These are phyloP conservation scores for Penaeus vannamei DNA, from an alignment of 1,140 invertebrate genomes.

Conservation along the genomic window DNA sequence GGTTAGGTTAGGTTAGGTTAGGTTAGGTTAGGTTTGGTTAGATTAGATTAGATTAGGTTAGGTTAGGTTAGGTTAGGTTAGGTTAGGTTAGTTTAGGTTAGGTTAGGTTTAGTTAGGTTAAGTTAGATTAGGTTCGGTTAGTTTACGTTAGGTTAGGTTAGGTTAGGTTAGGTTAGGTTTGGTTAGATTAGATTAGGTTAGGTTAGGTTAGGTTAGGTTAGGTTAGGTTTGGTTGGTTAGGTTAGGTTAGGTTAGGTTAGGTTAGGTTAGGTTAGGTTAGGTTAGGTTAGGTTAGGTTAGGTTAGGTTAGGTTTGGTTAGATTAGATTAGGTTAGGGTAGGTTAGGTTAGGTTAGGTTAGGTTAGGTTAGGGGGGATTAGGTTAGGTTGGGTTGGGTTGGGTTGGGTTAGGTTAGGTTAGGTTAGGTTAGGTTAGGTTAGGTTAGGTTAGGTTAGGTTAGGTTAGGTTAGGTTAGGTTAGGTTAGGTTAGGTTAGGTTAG, in stretches of 20 bases:
- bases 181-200: slow-evolving; percentile 13
- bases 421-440: slow-evolving; percentile 6
- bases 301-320: slow-evolving; percentile 7
- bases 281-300: slow-evolving; percentile 12
- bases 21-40: background rate
- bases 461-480: slow-evolving; percentile 5
- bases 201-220: slow-evolving; percentile 13
- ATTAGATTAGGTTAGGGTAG: no score
- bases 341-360: no score
- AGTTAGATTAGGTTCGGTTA: slow-evolving; percentile 13
- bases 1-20: background rate
- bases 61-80: background rate
- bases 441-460: slow-evolving; percentile 12
- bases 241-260: no score
- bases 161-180: slow-evolving; percentile 5
- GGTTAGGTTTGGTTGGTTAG: no score
- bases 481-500: slow-evolving; percentile 12
- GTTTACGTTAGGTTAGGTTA: no score
- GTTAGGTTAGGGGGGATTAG: no score
- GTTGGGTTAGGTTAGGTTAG: slow-evolving; percentile 11
- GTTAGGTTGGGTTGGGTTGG: slow-evolving; percentile 12
- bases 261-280: slow-evolving; percentile 6
- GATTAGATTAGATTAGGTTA: background rate
- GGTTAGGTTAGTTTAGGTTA: no score
- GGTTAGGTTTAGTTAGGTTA: slow-evolving; percentile 1